phyloP scores from a whole-genome alignment of 2,888 invertebrate species.

The Drosophila quinaria region DNA sequence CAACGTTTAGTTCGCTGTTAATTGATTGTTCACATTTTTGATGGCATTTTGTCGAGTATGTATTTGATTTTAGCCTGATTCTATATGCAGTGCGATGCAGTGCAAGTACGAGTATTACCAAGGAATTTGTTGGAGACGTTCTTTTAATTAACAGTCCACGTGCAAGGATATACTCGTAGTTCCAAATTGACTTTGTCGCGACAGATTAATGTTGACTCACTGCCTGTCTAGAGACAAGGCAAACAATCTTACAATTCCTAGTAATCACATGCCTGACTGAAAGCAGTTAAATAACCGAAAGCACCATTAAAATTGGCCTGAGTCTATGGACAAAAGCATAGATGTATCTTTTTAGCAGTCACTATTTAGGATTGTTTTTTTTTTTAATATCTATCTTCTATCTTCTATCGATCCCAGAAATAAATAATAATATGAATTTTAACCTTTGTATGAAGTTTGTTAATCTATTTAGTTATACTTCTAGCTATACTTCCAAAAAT shows the following conservation, averaged over 20 bases:
- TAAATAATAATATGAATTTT: no score
- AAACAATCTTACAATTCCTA: slow-evolving; percentile 37
- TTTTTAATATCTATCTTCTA: no score
- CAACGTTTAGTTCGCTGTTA: slow-evolving; percentile 62
- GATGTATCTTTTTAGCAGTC: neutral
- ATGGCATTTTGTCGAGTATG: slow-evolving; percentile 34
- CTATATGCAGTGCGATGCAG: slow-evolving; percentile 5
- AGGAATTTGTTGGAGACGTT: slow-evolving; percentile 62
- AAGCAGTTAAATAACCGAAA: neutral
- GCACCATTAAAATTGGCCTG: neutral
- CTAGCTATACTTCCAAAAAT: no score
- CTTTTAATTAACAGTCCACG: slow-evolving; percentile 66
- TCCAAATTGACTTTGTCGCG: slow-evolving; percentile 75
- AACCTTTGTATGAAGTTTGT: no score
- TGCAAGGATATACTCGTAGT: slow-evolving; percentile 67
- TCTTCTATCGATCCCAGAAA: no score
- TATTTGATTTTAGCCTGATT: slow-evolving; percentile 47
- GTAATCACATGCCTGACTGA: slow-evolving; percentile 52
- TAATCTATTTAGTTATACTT: no score
- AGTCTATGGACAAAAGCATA: neutral
- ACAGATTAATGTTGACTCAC: slow-evolving; percentile 61
- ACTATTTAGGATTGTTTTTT: no score
- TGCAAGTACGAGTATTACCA: slow-evolving; percentile 41
- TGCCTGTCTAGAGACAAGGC: slow-evolving; percentile 43
- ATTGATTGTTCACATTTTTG: slow-evolving; percentile 72